Conservation (phyloP, 2,113 vertebrate species). For the Hoplias malabaricus region DNA sequence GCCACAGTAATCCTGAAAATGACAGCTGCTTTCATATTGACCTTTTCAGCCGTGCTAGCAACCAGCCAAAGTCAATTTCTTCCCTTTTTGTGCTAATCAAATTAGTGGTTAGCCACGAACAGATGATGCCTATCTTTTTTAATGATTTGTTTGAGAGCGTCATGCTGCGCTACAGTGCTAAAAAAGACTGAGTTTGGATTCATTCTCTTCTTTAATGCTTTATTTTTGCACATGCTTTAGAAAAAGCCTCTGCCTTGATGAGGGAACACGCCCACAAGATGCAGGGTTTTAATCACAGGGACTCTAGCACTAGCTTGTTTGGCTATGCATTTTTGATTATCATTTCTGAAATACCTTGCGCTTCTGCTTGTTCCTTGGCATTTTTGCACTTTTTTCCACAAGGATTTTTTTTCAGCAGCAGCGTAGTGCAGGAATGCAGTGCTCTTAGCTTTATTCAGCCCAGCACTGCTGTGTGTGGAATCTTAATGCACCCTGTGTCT, state of each 20-base stretch:
- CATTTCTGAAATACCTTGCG: slow-evolving; percentile 28
- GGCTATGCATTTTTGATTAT: slow-evolving; percentile 16
- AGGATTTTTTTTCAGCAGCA: slow-evolving; percentile 55
- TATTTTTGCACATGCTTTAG: background rate
- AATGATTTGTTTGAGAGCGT: background rate
- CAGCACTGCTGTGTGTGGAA: slow-evolving; percentile 59
- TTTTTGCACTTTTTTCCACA: slow-evolving; percentile 8
- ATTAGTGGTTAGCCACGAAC: background rate
- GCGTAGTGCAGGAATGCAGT: slow-evolving; percentile 61
- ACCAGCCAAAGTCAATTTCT: slow-evolving; percentile 25
- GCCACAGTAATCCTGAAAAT: slow-evolving; percentile 59
- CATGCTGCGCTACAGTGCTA: background rate
- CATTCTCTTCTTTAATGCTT: background rate
- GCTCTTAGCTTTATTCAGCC: slow-evolving; percentile 67
- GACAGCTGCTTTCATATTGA: slow-evolving; percentile 56
- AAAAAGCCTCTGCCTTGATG: background rate
- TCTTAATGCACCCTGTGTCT: slow-evolving; percentile 59
- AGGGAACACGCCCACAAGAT: background rate
- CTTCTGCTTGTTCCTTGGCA: slow-evolving; percentile 17
- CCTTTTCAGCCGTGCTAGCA: slow-evolving; percentile 50
- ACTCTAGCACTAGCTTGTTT: background rate
- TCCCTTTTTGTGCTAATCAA: background rate
- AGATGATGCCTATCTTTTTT: slow-evolving; percentile 28
- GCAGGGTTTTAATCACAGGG: background rate
- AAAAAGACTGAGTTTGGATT: background rate